Evolutionary conservation across 2,797 vertebrate species (phyloP), one percentile per base, ranked within the genome.

Genomic region (Gymnoscopelus braueri): DNA sequence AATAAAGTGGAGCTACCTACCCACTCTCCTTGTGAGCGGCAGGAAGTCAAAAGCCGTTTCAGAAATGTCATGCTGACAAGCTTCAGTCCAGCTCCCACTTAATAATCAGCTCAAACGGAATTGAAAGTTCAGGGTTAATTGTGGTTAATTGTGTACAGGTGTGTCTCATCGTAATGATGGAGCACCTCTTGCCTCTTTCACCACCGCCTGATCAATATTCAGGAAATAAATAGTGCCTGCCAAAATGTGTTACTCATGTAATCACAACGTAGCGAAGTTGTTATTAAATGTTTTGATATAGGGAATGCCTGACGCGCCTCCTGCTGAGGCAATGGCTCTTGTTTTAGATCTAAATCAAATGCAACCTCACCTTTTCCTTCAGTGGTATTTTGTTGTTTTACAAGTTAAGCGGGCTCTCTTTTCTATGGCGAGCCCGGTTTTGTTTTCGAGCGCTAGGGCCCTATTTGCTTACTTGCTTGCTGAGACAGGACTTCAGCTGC

Each of bases 401-500:
- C 2, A 5, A 48, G 9, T 49, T 54, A 66, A 72, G 66, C 70
- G 59, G 39, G 66, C 2, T 6, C 67, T 74, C 23, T 72, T 72
- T 64, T 64, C 52, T 7, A 0, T 5, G 4, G 5, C 11, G 23
- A n/a, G 56, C 52, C 51, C 53, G 13, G 23, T 61, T 67, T 47
- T 35, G 50, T 6, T 57, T 44, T 44, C 5, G 39, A 44, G 61
- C 49, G 62, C 51, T 19, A 70, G 53, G 80, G 49, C 66, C 71
- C 54, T 7, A 44, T 44, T 44, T 44, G 7, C 39, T 44, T 44
- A 44, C 39, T 44, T 44, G 76, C 85, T 74, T 91, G 90, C 90
- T 92, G 91, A 91, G 87, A 84, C 84, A 84, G 88, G 84, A 87
- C 87, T 93, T 90, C 89, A 80, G 87, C 77, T 89, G 90, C 88